Evolutionary conservation across 2,797 vertebrate genomes (phyloP), one percentile per base, ranked within the genome.

Genomic region (Pseudochirops cupreus): DNA sequence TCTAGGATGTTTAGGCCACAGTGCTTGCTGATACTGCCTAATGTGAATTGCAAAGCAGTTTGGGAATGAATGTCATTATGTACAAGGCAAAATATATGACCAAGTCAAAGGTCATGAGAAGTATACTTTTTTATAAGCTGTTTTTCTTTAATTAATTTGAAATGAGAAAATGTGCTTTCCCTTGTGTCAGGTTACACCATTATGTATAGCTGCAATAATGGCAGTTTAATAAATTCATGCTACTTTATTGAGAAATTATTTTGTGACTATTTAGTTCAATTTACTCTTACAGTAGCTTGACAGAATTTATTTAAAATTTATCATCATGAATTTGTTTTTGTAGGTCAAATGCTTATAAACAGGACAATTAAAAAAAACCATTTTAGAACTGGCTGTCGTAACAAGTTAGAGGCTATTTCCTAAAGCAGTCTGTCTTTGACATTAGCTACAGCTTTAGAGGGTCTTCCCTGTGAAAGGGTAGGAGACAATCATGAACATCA

Each of bases 211-310:
- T 46, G 89, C 82, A 56, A 14, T 56, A 55, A 62, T 95, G 59
- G 1, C 58, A 95, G 53, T 91, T 95, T 94, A 95, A 94, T 52
- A 10, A 57, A 53, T 94, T 94, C 26, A 5, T 74, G 92, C 95
- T 54, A 94, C 87, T 96, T 95, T 50, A 74, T 90, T 92, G 21
- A 97, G 56, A 46, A 46, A 94, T 96, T 95, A 92, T 96, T 97
- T 95, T 54, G 54, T 92, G 94, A 93, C 87, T 96, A 93, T 31
- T 57, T 50, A 90, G 90, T 21, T 95, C 33, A 91, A 11, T 39
- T 46, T 91, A 94, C 87, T 33, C 82, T 95, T 87, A 54, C 54
- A 57, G 50, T 28, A 92, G 24, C 21, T 91, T 91, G 91, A 94
- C 52, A 26, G 0, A 50, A 59, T 92, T 94, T 82, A 90, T 90